Conservation (phyloP, 1,140 invertebrate species). For the Phymorhynchus buccinoides region DNA sequence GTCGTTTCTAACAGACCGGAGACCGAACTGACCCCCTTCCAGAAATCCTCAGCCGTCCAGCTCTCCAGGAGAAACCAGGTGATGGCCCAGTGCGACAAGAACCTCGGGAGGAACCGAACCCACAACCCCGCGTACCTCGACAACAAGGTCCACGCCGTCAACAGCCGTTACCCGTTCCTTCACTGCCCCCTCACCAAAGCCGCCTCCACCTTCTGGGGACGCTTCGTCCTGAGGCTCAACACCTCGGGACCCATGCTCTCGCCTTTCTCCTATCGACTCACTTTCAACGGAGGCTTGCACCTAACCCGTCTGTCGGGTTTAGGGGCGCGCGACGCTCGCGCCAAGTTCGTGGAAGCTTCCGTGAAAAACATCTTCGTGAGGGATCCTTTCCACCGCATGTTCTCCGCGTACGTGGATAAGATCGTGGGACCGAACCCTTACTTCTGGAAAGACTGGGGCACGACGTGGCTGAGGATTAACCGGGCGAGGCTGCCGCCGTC, state of each 20-base stretch:
- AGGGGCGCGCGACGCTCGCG: not conserved
- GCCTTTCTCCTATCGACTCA: too few relatives aligned
- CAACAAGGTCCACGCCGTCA: not conserved
- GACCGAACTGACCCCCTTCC: too few relatives aligned
- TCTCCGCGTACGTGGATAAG: constrained; percentile 42
- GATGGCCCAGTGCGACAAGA: not conserved
- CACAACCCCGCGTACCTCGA: not conserved
- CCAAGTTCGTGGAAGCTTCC: not conserved
- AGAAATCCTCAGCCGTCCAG: too few relatives aligned
- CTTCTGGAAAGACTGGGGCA: constrained; percentile 37
- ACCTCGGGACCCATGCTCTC: not conserved
- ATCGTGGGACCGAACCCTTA: constrained; percentile 34
- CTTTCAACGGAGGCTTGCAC: not conserved
- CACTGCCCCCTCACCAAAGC: constrained; percentile 12
- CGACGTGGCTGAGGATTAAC: not conserved
- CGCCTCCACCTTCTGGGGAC: not conserved
- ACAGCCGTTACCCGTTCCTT: not conserved
- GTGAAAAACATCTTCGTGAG: constrained; percentile 34
- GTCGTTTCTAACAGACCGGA: too few relatives aligned
- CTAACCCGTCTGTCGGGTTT: not conserved
- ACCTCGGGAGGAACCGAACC: not conserved
- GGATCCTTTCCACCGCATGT: constrained; percentile 38
- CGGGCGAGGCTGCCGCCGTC: not conserved
- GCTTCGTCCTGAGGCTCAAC: not conserved
- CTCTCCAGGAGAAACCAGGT: not conserved